These are phyloP conservation scores for Congeria kusceri DNA, from an alignment of 2,888 invertebrate genomes.

Conservation along the genomic window DNA sequence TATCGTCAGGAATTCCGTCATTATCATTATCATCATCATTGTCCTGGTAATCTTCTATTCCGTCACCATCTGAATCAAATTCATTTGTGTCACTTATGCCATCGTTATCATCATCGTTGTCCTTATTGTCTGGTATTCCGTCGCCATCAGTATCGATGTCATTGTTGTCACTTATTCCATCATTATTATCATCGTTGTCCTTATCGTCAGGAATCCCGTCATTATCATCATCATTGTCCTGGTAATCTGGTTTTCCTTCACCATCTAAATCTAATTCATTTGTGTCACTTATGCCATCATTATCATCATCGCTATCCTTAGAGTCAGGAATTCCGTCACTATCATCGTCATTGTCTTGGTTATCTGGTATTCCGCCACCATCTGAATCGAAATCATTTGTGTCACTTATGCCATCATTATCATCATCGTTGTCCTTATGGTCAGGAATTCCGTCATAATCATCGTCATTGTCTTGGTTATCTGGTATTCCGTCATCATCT, in stretches of 20 bases:
- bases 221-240: constrained; percentile 77
- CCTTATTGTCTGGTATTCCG: constrained; percentile 75
- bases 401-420: constrained; percentile 81
- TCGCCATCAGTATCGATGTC: constrained; percentile 76
- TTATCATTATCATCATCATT: too few species aligned
- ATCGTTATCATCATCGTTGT: constrained; percentile 71
- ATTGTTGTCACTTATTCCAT: constrained; percentile 70
- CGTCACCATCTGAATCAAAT: constrained; percentile 75
- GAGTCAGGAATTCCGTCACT: constrained; percentile 75
- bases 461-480: constrained; percentile 64
- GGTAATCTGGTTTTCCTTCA: constrained; percentile 78
- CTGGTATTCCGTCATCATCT: constrained; percentile 68
- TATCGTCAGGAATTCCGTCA: too few species aligned
- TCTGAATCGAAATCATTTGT: constrained; percentile 76
- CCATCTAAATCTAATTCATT: constrained; percentile 70
- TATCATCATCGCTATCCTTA: constrained; percentile 68
- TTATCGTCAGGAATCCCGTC: constrained; percentile 67
- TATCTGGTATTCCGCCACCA: constrained; percentile 83
- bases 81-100: constrained; percentile 65
- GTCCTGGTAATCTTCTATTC: constrained; percentile 76
- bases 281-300: constrained; percentile 77
- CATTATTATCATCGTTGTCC: constrained; percentile 62
- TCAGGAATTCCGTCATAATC: constrained; percentile 78
- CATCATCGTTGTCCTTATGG: constrained; percentile 59
- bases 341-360: constrained; percentile 77